These are phyloP conservation scores for Pantherophis guttatus DNA, from an alignment of 2,113 vertebrate genomes.

Conservation along the genomic window DNA sequence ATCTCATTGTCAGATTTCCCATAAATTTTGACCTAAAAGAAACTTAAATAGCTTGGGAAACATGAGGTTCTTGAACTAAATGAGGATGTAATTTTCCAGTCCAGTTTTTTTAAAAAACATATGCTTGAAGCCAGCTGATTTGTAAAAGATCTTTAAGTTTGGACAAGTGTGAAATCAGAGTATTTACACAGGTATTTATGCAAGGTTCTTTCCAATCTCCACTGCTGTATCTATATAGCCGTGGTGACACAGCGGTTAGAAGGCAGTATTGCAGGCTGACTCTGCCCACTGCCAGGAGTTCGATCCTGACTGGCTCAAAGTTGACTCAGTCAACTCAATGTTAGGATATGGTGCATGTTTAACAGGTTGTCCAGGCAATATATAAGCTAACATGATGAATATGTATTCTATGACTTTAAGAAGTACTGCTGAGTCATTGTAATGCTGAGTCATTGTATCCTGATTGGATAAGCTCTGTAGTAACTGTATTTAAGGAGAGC, in stretches of 20 bases:
- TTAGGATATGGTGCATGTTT: too few relatives aligned
- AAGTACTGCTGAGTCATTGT: too few relatives aligned
- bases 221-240: not conserved
- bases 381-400: too few relatives aligned
- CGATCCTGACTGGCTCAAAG: not conserved
- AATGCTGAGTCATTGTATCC: too few relatives aligned
- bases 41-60: not conserved
- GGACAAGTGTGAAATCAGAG: not conserved
- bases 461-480: too few relatives aligned
- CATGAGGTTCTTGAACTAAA: not conserved
- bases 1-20: slow-evolving; percentile 20
- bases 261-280: not conserved
- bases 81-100: not conserved
- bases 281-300: not conserved
- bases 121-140: not conserved
- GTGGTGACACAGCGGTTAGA: not conserved
- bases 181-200: not conserved
- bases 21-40: slow-evolving; percentile 9
- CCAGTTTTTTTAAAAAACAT: not conserved
- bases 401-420: too few relatives aligned
- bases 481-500: too few relatives aligned
- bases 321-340: too few relatives aligned
- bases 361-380: too few relatives aligned
- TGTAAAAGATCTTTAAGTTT: not conserved
- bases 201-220: not conserved